Evolutionary conservation across 2,113 vertebrate species (phyloP).

Genomic region (Machaerirhynchus nigripectus): DNA sequence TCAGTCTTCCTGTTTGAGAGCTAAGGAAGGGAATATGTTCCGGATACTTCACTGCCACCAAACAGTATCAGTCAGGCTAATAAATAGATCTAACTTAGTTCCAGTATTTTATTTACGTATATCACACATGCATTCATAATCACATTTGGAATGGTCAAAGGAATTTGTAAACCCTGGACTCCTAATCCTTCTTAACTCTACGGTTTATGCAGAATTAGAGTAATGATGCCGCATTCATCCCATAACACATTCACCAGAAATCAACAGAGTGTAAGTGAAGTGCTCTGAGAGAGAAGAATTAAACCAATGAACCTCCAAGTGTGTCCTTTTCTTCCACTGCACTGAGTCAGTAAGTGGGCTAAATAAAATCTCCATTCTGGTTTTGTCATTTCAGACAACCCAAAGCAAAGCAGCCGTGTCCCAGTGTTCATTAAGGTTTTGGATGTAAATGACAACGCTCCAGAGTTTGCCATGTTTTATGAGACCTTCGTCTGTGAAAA

Average conservation of each 20-base stretch:
- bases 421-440: conserved; percentile 88
- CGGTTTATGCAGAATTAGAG: background rate
- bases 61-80: background rate
- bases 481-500: conserved; percentile 96
- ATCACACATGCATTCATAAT: background rate
- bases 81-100: background rate
- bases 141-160: background rate
- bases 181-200: background rate
- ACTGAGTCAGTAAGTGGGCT: background rate
- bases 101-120: background rate
- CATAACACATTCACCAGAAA: background rate
- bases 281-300: background rate
- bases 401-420: conserved; percentile 84
- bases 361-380: conserved; percentile 26
- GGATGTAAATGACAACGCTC: conserved; percentile 94
- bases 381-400: conserved; percentile 80
- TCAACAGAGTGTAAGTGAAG: background rate
- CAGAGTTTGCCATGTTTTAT: conserved; percentile 87
- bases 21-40: background rate
- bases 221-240: background rate
- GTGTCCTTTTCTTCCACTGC: background rate
- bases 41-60: background rate
- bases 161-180: background rate
- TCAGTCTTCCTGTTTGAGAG: background rate
- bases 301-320: background rate